These are phyloP conservation scores for Diglossa brunneiventris DNA, from an alignment of 2,113 vertebrate species.

Conservation along the genomic window DNA sequence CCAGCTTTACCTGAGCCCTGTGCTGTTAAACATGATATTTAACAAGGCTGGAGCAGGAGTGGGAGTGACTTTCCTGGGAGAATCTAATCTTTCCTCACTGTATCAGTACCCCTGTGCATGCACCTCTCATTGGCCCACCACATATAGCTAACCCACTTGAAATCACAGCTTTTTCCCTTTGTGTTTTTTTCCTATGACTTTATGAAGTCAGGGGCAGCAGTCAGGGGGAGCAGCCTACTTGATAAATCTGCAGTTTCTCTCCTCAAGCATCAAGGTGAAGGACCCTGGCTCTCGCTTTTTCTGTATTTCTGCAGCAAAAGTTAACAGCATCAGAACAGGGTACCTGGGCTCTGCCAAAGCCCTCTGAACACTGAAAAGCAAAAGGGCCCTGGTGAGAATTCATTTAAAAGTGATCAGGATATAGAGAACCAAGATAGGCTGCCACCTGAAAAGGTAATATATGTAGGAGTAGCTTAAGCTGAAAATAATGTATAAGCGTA, in stretches of 20 bases:
- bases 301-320: not conserved
- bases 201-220: not conserved
- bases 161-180: not conserved
- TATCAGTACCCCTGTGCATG: not conserved
- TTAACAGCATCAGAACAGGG: not conserved
- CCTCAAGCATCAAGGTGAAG: not conserved
- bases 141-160: not conserved
- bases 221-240: rapidly evolving
- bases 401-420: not conserved
- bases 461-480: not conserved
- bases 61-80: not conserved
- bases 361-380: not conserved
- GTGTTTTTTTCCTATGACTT: not conserved
- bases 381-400: not conserved
- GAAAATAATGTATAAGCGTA: not conserved
- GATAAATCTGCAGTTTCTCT: not conserved
- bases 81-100: rapidly evolving
- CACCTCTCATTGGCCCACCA: not conserved
- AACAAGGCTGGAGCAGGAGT: not conserved
- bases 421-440: not conserved
- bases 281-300: not conserved
- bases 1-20: not conserved
- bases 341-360: not conserved
- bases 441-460: not conserved
- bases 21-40: not conserved